These are phyloP conservation scores for Oedothorax gibbosus DNA, from an alignment of 1,140 invertebrate species.

Conservation along the genomic window DNA sequence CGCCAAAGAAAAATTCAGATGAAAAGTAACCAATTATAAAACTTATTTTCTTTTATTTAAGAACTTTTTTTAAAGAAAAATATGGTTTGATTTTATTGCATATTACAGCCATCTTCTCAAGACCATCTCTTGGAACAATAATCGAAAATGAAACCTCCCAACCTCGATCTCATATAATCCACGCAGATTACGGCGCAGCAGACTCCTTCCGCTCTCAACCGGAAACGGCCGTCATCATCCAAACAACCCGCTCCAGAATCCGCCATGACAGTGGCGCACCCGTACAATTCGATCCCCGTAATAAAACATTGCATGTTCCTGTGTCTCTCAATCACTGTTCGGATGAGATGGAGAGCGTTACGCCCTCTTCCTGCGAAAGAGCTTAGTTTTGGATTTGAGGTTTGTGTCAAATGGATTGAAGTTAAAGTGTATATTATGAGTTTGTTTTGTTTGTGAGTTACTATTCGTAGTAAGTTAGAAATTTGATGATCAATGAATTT, in stretches of 20 bases:
- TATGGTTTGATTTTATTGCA: background rate
- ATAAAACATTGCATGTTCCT: background rate
- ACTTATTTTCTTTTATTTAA: too few species aligned
- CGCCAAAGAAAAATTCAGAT: too few species aligned
- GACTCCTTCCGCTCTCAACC: slow-evolving; percentile 10
- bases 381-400: background rate
- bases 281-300: background rate
- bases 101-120: slow-evolving; percentile 32
- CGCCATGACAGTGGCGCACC: slow-evolving; percentile 32
- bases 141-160: slow-evolving; percentile 17
- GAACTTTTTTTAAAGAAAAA: too few species aligned
- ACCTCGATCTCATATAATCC: slow-evolving; percentile 1
- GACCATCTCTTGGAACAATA: slow-evolving; percentile 31
- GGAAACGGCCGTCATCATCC: background rate
- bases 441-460: too few species aligned
- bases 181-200: slow-evolving; percentile 27
- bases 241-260: background rate
- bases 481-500: too few species aligned
- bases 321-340: slow-evolving; percentile 49
- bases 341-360: slow-evolving; percentile 37
- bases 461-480: too few species aligned
- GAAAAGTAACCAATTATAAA: too few species aligned
- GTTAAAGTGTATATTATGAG: too few species aligned
- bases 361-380: slow-evolving; percentile 41
- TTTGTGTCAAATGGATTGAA: too few species aligned